Evolutionary conservation across 2,797 vertebrate species (phyloP), one percentile per base, ranked within the genome.

Genomic region (Clarias laeviceps): DNA sequence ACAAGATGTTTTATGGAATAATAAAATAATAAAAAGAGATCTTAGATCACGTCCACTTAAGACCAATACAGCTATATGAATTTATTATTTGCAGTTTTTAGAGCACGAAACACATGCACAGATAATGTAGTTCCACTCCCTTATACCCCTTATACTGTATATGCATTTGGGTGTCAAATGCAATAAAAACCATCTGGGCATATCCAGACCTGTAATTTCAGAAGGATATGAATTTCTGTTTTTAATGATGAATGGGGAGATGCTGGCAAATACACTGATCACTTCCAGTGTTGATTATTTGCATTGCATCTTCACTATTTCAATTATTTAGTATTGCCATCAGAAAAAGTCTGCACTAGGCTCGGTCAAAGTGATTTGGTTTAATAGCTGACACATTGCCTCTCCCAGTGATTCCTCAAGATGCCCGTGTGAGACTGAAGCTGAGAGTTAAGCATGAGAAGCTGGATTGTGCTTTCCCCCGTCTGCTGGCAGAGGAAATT

Each of bases 401-500:
- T 86, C 90, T 90, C 87, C 82, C 82, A 84, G 90, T 92, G 90
- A 91, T 92, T 93, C 89, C 91, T 61, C 76, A 86, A 88, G 89
- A 93, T 88, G 89, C 93, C 90, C 69, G 40, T 87, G 78, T 54
- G 73, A 54, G 50, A 76, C 54, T 50, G 34, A 78, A 82, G 70
- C 78, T 70, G 27, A 78, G 91, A 93, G 92, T 92, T 91, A 91
- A 90, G 91, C 92, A 91, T 88, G 91, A 85, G 90, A 94, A 93
- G 91, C 91, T 91, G 92, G 94, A 94, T 94, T 94, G 92, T 92
- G 91, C 92, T 94, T 93, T 91, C 93, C 56, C 92, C 91, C 40
- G 61, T 92, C 91, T 95, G 82, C 82, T 92, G 91, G 91, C 72
- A 92, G 92, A 93, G 92, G 92, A 94, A 94, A 94, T 94, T 94